Conservation (phyloP, 2,888 invertebrate species). For the Tanypteryx hageni region DNA sequence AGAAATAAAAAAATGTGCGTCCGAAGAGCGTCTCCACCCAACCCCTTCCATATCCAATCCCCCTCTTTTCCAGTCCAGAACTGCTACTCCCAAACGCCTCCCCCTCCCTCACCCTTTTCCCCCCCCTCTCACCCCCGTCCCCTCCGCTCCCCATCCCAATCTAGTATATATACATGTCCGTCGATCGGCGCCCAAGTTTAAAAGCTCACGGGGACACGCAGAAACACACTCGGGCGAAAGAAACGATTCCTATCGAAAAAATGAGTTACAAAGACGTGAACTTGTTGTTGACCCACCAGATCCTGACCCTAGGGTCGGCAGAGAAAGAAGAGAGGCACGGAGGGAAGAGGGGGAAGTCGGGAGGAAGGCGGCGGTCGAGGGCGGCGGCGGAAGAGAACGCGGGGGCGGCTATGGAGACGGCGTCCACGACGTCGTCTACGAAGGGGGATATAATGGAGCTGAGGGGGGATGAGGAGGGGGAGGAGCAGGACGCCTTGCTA, state of each 20-base stretch:
- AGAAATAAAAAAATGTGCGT: too few species aligned
- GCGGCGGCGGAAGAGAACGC: background rate
- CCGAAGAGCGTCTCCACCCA: too few species aligned
- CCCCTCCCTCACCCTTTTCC: too few species aligned
- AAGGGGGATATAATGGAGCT: slow-evolving; percentile 21
- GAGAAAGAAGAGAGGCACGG: background rate
- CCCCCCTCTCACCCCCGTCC: too few species aligned
- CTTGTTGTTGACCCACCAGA: slow-evolving; percentile 38
- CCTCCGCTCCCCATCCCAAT: too few species aligned
- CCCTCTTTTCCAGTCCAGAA: too few species aligned
- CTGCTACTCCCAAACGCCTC: too few species aligned
- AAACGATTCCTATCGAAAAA: background rate
- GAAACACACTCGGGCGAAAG: too few species aligned
- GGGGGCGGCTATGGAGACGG: background rate
- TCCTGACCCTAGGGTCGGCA: background rate
- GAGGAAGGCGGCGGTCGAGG: background rate
- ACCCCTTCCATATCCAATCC: too few species aligned
- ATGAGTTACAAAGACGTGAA: slow-evolving; percentile 35
- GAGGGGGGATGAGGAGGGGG: background rate
- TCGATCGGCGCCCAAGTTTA: too few species aligned
- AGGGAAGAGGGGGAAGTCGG: background rate
- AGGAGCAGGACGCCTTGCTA: background rate
- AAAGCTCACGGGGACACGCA: too few species aligned
- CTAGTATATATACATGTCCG: too few species aligned
- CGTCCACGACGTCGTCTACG: background rate